Conservation (phyloP, 2,888 invertebrate species). For the Caenorhabditis uteleia region DNA sequence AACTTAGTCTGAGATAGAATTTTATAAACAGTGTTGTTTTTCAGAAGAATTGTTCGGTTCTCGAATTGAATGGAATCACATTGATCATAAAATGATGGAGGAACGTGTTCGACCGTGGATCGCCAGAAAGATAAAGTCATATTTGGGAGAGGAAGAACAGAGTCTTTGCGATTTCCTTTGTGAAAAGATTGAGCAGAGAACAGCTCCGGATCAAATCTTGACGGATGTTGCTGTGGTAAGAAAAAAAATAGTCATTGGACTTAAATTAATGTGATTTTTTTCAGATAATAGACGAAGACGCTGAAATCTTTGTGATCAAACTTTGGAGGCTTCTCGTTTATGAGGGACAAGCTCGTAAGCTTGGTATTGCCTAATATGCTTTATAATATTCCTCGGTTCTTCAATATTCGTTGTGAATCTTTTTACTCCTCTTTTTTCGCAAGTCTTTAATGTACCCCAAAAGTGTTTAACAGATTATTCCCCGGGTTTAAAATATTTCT, state of each 20-base stretch:
- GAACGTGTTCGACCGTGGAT: conserved; percentile 98
- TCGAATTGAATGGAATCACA: conserved; percentile 87
- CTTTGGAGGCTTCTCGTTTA: conserved; percentile 99
- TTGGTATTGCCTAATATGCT: conserved; percentile 39
- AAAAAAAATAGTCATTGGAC: background rate
- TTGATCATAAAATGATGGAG: conserved; percentile 85
- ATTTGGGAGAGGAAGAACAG: conserved; percentile 86
- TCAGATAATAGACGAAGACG: conserved; percentile 98
- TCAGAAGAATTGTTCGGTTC: conserved; percentile 89
- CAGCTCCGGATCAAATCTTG: conserved; percentile 89
- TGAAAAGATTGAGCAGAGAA: conserved; percentile 92
- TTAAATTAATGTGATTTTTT: conserved; percentile 10
- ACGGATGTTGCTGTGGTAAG: conserved; percentile 97
- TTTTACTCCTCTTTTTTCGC: too few relatives aligned
- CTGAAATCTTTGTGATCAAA: conserved; percentile 99
- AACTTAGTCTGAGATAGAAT: background rate
- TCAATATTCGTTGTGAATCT: too few relatives aligned
- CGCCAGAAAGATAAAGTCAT: conserved; percentile 87
- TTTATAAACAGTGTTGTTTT: conserved; percentile 4
- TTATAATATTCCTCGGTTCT: too few relatives aligned
- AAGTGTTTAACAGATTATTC: too few relatives aligned
- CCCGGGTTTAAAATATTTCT: too few relatives aligned
- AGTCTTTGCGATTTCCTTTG: conserved; percentile 99
- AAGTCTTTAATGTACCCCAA: too few relatives aligned
- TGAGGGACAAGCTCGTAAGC: conserved; percentile 81